These are phyloP conservation scores for Chloroclysta siterata DNA, from an alignment of 2,888 invertebrate species.

Conservation along the genomic window DNA sequence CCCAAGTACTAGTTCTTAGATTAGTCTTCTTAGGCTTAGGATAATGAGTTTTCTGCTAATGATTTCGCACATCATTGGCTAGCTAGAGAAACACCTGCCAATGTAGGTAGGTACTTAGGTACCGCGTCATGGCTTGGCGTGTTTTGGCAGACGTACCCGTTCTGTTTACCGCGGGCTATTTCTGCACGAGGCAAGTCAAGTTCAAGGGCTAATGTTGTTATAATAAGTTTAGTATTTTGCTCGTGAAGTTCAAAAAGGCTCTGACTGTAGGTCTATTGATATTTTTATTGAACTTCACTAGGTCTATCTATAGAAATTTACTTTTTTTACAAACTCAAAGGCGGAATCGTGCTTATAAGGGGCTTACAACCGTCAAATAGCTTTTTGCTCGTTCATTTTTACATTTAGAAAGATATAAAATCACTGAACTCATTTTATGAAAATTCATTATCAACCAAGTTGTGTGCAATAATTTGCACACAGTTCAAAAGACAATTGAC, in stretches of 20 bases:
- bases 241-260: not conserved
- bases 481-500: too few relatives aligned
- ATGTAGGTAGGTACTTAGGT: not conserved
- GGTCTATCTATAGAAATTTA: too few relatives aligned
- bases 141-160: constrained; percentile 50
- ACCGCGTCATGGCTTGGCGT: constrained; percentile 1
- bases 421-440: too few relatives aligned
- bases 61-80: not conserved
- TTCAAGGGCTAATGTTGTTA: constrained; percentile 55
- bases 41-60: not conserved
- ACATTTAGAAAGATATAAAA: too few relatives aligned
- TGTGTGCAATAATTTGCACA: too few relatives aligned
- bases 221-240: not conserved
- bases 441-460: too few relatives aligned
- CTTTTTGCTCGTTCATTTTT: too few relatives aligned
- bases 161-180: constrained; percentile 53
- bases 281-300: too few relatives aligned
- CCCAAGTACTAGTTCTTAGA: not conserved
- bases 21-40: not conserved
- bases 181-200: constrained; percentile 61
- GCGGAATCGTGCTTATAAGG: too few relatives aligned
- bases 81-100: constrained; percentile 12
- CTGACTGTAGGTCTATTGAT: not conserved
- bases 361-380: too few relatives aligned
- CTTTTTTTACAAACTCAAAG: too few relatives aligned